A percentile compares a stretch with the other conserved stretches of the same genome.
Conservation (phyloP, 1,140 invertebrate species). For the Bemisia tabaci region DNA sequence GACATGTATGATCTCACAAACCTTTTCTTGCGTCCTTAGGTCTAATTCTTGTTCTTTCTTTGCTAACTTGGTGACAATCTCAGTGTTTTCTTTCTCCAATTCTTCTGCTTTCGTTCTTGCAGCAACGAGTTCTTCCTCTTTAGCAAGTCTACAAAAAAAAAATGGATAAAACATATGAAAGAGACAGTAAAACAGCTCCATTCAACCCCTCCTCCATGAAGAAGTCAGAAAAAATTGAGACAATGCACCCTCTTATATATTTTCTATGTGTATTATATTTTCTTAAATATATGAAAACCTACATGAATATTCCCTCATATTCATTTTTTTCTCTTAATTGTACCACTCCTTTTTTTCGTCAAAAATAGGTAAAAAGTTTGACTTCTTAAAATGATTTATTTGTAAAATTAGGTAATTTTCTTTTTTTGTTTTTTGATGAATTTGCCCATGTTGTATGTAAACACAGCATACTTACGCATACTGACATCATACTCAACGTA, state of each 20-base stretch:
- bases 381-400: no score
- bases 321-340: no score
- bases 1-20: no score
- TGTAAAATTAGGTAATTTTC: no score
- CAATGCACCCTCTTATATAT: neutral
- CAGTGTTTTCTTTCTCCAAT: constrained; percentile 75
- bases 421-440: no score
- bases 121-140: constrained; percentile 83
- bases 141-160: constrained; percentile 47
- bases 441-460: no score
- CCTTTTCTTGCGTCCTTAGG: constrained; percentile 72
- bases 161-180: neutral
- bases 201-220: neutral
- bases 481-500: no score
- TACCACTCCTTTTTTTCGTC: no score
- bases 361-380: no score
- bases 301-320: no score
- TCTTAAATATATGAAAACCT: neutral
- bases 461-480: no score
- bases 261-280: neutral
- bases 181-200: neutral
- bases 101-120: constrained; percentile 76
- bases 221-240: neutral
- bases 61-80: constrained; percentile 66
- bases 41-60: constrained; percentile 91